These are phyloP conservation scores for Caerostris extrusa DNA, from an alignment of 1,140 invertebrate species.

Conservation along the genomic window DNA sequence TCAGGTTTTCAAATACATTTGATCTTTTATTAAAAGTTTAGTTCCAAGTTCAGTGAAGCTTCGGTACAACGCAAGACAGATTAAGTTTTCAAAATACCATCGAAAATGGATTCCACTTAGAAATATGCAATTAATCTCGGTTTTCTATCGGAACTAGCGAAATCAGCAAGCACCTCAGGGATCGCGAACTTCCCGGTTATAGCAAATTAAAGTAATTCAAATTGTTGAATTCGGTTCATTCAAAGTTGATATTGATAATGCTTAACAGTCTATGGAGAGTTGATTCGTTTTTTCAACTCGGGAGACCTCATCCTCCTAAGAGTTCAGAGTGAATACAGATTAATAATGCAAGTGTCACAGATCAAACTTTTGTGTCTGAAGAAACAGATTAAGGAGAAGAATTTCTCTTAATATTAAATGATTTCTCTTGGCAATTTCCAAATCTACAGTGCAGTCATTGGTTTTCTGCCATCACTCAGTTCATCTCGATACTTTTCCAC, in stretches of 20 bases:
- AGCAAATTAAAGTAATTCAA: conserved; percentile 72
- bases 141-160: conserved; percentile 22
- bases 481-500: conserved; percentile 36
- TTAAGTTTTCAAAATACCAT: conserved; percentile 29
- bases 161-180: conserved; percentile 52
- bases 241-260: conserved; percentile 73
- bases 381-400: conserved; percentile 64
- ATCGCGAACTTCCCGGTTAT: conserved; percentile 45
- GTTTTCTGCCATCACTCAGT: conserved; percentile 13
- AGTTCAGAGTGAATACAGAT: conserved; percentile 62
- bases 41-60: conserved; percentile 57
- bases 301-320: not conserved
- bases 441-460: conserved; percentile 51
- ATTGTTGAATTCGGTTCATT: conserved; percentile 57
- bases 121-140: conserved; percentile 74
- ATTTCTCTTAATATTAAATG: conserved; percentile 77
- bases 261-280: conserved; percentile 43
- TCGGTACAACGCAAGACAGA: conserved; percentile 41
- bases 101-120: conserved; percentile 1
- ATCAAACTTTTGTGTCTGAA: conserved; percentile 65
- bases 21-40: conserved; percentile 57
- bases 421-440: conserved; percentile 75
- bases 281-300: conserved; percentile 24
- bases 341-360: conserved; percentile 72
- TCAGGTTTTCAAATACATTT: conserved; percentile 43